A percentile compares a stretch with the other conserved stretches of the same genome.
Conservation (phyloP, 2,888 invertebrate species). For the Sarcophaga subvicina region DNA sequence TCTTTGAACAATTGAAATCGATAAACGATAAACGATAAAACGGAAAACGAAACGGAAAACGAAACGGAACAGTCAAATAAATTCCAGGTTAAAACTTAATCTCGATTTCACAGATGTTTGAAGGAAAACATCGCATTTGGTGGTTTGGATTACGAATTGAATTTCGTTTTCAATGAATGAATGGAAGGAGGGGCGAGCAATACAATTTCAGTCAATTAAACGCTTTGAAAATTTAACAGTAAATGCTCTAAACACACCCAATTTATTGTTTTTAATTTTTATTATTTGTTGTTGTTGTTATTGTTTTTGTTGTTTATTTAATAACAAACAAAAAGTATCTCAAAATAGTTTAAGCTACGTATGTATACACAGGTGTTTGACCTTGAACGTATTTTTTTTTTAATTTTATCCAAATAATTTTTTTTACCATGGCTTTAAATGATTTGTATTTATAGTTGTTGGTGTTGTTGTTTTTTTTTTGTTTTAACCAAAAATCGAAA, state of each 20-base stretch:
- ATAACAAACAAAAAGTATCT: conserved; percentile 45
- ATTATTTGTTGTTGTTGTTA: conserved; percentile 3
- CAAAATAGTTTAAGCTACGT: conserved; percentile 22
- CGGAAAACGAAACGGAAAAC: background rate
- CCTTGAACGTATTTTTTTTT: conserved; percentile 62
- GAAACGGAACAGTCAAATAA: conserved; percentile 24
- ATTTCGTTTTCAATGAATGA: conserved; percentile 27
- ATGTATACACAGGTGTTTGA: conserved; percentile 67
- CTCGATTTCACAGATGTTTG: conserved; percentile 63
- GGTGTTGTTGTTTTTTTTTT: conserved; percentile 30
- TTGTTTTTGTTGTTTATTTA: background rate
- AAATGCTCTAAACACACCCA: conserved; percentile 62
- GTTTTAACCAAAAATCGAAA: conserved; percentile 34
- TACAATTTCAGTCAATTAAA: conserved; percentile 52
- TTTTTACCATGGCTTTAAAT: too few species aligned
- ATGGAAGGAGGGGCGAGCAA: conserved; percentile 51
- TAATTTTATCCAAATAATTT: too few species aligned
- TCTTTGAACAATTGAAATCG: conserved; percentile 25
- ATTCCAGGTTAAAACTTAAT: conserved; percentile 52
- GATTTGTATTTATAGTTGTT: conserved; percentile 2
- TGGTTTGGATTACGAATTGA: background rate
- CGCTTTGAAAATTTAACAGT: conserved; percentile 60
- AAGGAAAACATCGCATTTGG: background rate
- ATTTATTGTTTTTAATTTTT: conserved; percentile 4
- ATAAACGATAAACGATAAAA: background rate